These are phyloP conservation scores for Rousettus leschenaultii DNA, from an alignment of 2,113 vertebrate species.

Conservation along the genomic window DNA sequence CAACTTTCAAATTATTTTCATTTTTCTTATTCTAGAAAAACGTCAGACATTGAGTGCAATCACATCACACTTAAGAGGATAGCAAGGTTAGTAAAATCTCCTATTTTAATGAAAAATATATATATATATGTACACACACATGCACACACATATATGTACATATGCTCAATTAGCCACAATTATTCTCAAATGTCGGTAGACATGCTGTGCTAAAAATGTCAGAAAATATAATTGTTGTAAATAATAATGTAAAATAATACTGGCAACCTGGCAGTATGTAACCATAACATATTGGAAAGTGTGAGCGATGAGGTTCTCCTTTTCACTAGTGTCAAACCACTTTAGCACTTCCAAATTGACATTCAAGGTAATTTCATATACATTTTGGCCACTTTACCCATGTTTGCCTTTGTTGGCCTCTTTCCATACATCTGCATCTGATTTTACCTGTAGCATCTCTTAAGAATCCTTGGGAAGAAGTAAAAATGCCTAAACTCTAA, in stretches of 20 bases:
- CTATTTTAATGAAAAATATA: conserved; percentile 16
- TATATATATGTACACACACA: neutral
- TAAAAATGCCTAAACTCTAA: neutral
- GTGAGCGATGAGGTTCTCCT: neutral
- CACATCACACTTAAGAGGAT: neutral
- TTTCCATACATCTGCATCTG: conserved; percentile 43
- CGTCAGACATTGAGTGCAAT: neutral
- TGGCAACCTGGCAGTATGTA: neutral
- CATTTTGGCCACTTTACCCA: conserved; percentile 15
- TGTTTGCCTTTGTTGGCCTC: conserved; percentile 11
- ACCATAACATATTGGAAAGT: neutral
- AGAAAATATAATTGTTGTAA: conserved; percentile 44
- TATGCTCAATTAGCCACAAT: conserved; percentile 6
- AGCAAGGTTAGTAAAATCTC: neutral
- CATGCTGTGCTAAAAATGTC: conserved; percentile 19
- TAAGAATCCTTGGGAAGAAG: neutral
- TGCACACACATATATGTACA: neutral
- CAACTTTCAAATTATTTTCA: conserved; percentile 42
- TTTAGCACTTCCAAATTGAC: neutral
- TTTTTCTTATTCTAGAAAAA: conserved; percentile 11
- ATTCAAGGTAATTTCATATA: conserved; percentile 22
- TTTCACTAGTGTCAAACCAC: conserved; percentile 3
- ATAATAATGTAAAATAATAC: conserved; percentile 17
- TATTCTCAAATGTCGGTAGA: conserved; percentile 17
- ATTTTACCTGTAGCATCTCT: conserved; percentile 33